phyloP scores from a whole-genome alignment of 2,113 vertebrate genomes.

The Ginglymostoma cirratum region DNA sequence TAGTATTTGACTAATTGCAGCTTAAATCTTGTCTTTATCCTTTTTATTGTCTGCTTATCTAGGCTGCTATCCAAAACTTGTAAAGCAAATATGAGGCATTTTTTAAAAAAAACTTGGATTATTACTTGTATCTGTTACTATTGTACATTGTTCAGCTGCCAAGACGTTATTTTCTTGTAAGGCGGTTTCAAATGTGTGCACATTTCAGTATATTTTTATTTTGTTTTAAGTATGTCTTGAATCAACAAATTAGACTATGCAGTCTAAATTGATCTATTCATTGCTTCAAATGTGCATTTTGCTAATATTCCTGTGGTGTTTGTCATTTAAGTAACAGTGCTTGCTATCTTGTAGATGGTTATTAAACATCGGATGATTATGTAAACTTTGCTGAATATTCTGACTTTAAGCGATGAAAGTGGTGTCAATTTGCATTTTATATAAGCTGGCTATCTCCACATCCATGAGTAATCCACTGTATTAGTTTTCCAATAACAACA shows the following conservation, averaged over 20 bases:
- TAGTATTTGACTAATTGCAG: conserved; percentile 31
- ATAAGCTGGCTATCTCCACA: neutral
- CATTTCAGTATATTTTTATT: neutral
- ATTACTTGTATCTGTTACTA: neutral
- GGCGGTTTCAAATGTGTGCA: neutral
- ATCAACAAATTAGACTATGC: neutral
- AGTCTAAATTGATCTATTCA: neutral
- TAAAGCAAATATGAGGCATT: neutral
- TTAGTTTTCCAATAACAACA: neutral
- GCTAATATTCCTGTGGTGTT: neutral
- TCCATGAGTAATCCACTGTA: neutral
- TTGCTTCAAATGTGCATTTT: neutral
- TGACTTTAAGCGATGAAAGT: neutral
- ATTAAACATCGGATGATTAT: neutral
- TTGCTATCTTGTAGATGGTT: neutral
- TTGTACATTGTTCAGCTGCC: neutral
- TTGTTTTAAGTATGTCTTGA: neutral
- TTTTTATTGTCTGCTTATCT: conserved; percentile 32
- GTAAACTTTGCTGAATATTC: neutral
- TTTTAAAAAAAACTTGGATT: neutral
- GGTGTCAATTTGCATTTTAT: neutral
- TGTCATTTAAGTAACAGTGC: neutral
- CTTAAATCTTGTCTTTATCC: conserved; percentile 22
- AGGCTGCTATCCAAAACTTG: conserved; percentile 3
- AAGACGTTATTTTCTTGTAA: neutral